Evolutionary conservation across 2,113 vertebrate species (phyloP).

Genomic region (Lophura nycthemera): DNA sequence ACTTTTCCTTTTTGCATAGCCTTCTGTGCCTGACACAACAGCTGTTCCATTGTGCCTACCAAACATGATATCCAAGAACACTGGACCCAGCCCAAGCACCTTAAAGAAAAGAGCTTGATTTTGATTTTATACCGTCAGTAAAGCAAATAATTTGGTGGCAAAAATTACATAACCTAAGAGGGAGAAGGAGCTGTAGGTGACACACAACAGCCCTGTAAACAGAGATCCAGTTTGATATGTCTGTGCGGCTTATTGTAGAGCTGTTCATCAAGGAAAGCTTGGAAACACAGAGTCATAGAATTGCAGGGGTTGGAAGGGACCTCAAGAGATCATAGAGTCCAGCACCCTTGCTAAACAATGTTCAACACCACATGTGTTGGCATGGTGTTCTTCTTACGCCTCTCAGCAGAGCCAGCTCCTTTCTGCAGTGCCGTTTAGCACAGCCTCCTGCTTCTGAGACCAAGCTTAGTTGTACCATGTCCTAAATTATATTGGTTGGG

Average conservation of each 20-base stretch:
- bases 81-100: neutral
- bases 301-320: too few relatives aligned
- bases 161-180: neutral
- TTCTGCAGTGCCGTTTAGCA: neutral
- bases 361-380: neutral
- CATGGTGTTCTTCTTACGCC: too few relatives aligned
- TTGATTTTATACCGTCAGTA: neutral
- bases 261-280: neutral
- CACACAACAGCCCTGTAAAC: neutral
- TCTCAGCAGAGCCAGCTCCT: neutral
- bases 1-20: neutral
- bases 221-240: neutral
- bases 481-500: neutral
- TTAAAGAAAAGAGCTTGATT: too few relatives aligned
- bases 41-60: neutral
- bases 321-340: too few relatives aligned
- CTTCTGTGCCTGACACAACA: neutral
- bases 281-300: neutral
- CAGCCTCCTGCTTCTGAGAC: neutral
- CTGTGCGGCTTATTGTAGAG: neutral
- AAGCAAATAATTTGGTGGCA: neutral
- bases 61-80: neutral
- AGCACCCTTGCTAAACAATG: too few relatives aligned
- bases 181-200: too few relatives aligned
- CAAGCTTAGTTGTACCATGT: neutral